phyloP scores from a whole-genome alignment of 2,888 invertebrate species.

The Zonitis immaculata region DNA sequence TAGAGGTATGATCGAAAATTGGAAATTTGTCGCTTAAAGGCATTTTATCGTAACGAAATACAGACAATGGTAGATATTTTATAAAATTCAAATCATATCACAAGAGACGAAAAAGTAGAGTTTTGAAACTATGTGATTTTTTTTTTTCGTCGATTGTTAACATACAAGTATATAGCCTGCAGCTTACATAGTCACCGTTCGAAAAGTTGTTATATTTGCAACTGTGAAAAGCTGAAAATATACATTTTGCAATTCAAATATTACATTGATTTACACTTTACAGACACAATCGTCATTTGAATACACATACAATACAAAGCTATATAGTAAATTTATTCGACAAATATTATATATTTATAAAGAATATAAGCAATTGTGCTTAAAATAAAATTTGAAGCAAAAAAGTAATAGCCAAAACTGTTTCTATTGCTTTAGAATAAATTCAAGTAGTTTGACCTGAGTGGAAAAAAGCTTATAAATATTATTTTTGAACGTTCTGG shows the following conservation, averaged over 20 bases:
- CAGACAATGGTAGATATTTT: background rate
- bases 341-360: too few relatives aligned
- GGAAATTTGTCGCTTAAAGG: background rate
- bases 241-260: constrained; percentile 20
- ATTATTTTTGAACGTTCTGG: constrained; percentile 25
- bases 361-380: too few relatives aligned
- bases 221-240: constrained; percentile 10
- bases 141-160: too few relatives aligned
- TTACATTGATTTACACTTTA: constrained; percentile 16
- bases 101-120: background rate
- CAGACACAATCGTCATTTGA: constrained; percentile 1
- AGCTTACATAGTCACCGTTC: constrained; percentile 9
- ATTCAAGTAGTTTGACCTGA: background rate
- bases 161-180: constrained; percentile 4
- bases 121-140: too few relatives aligned
- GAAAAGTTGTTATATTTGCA: constrained; percentile 17
- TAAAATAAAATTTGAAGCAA: too few relatives aligned
- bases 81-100: background rate
- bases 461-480: constrained; percentile 31
- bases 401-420: background rate
- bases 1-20: background rate
- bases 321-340: background rate
- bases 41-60: background rate
- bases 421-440: background rate
- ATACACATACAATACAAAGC: background rate